phyloP scores from a whole-genome alignment of 2,113 vertebrate genomes.

The Cinclus mexicanus region DNA sequence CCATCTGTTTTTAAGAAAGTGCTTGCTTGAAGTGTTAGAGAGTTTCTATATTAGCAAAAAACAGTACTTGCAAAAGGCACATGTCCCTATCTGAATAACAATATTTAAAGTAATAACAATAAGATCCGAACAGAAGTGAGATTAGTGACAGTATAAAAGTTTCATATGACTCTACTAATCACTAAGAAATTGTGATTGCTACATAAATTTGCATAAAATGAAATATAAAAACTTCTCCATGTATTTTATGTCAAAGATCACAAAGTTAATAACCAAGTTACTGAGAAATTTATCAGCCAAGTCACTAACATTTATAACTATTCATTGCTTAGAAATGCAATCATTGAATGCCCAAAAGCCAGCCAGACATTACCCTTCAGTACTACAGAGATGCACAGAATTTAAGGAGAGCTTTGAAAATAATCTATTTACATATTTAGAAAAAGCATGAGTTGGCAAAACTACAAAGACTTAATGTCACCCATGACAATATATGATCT shows the following conservation, averaged over 20 bases:
- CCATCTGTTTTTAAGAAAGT: constrained; percentile 44
- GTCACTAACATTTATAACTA: neutral
- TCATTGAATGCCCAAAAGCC: neutral
- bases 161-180: neutral
- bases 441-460: neutral
- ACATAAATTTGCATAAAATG: neutral
- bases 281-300: neutral
- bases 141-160: neutral
- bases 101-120: neutral
- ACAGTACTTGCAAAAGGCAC: neutral
- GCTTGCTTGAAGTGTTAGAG: neutral
- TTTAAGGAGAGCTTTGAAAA: neutral
- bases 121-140: neutral
- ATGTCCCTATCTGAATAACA: neutral
- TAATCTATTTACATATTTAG: neutral
- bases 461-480: neutral
- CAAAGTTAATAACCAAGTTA: neutral
- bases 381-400: neutral
- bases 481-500: neutral
- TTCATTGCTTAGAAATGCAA: neutral
- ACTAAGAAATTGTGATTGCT: neutral
- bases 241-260: neutral
- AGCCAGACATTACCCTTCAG: neutral
- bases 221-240: neutral
- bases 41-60: constrained; percentile 47